Conservation (phyloP, 2,888 invertebrate genomes). For the Drosophila pegasa region DNA sequence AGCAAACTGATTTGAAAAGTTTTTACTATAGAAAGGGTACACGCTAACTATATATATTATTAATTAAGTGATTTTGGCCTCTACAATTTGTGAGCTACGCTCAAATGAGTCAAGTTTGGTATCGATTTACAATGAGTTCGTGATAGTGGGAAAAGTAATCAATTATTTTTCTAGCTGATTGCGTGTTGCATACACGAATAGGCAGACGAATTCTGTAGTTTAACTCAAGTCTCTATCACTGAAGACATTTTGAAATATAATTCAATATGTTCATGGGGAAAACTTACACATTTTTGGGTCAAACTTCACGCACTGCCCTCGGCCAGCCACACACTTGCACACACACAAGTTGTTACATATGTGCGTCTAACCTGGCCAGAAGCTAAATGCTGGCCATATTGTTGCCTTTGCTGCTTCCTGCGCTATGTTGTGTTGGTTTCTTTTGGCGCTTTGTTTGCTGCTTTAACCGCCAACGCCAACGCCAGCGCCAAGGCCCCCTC, state of each 20-base stretch:
- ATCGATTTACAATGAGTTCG: background rate
- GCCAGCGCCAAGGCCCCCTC: too few relatives aligned
- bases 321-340: background rate
- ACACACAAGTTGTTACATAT: conserved; percentile 8
- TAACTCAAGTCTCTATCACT: background rate
- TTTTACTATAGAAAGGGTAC: background rate
- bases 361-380: conserved; percentile 25
- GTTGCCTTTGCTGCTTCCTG: conserved; percentile 23
- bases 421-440: conserved; percentile 23
- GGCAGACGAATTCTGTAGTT: too few relatives aligned
- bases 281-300: background rate
- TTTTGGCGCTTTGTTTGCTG: conserved; percentile 35
- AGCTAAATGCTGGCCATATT: conserved; percentile 34
- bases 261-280: background rate
- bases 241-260: background rate
- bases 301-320: conserved; percentile 17
- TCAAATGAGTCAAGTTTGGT: background rate
- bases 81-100: background rate
- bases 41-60: background rate
- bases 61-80: too few relatives aligned
- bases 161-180: background rate
- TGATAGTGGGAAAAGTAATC: background rate
- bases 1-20: background rate
- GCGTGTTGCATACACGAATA: background rate
- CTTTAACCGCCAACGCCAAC: conserved; percentile 21